These are phyloP conservation scores for Mystacides longicornis DNA, from an alignment of 2,888 invertebrate genomes.

Conservation along the genomic window DNA sequence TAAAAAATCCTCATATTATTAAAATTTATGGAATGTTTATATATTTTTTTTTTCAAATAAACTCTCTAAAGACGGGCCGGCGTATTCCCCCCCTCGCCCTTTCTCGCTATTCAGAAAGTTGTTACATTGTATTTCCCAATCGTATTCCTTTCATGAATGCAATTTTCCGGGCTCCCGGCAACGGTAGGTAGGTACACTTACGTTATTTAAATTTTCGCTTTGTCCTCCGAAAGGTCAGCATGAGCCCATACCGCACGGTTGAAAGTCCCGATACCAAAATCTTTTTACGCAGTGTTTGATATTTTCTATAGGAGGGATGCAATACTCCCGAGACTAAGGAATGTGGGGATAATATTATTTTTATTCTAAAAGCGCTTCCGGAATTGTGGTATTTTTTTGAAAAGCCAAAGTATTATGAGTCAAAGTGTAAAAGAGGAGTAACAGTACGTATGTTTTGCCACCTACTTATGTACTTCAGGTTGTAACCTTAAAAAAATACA, in stretches of 20 bases:
- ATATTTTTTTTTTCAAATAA: no score
- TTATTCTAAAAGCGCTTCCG: neutral
- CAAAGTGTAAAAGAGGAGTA: no score
- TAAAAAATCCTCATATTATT: no score
- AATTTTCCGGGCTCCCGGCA: neutral
- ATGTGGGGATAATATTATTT: neutral
- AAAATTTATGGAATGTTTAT: no score
- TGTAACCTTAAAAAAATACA: no score
- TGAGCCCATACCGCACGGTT: neutral
- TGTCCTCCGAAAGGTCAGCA: no score
- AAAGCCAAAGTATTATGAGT: no score
- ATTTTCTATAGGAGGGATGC: neutral
- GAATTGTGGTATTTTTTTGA: no score
- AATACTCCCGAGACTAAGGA: neutral
- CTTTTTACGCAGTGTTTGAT: neutral
- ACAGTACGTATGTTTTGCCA: no score
- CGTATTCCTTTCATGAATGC: neutral
- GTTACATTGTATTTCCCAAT: neutral
- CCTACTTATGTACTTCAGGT: no score
- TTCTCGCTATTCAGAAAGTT: neutral
- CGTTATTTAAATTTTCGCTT: neutral
- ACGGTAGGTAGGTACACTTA: no score
- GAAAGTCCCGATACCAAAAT: neutral
- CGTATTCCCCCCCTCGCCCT: neutral
- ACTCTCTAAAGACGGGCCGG: no score